phyloP scores from a whole-genome alignment of 2,113 vertebrate species.

The Cichladusa arquata region DNA sequence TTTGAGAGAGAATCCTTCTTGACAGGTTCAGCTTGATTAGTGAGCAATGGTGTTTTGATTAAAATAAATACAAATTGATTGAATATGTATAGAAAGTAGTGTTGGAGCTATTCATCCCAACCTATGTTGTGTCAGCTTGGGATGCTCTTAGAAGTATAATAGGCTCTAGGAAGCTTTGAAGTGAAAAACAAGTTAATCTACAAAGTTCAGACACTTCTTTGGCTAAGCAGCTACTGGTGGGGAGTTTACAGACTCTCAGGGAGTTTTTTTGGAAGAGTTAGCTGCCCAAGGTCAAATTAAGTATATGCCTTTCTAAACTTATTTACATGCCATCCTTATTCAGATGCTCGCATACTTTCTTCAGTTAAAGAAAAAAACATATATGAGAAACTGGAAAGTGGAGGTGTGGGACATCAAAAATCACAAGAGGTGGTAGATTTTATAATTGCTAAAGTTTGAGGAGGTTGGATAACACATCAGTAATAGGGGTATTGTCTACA shows the following conservation, averaged over 20 bases:
- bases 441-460: background rate
- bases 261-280: fast-evolving
- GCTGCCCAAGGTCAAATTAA: background rate
- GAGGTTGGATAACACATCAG: background rate
- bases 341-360: background rate
- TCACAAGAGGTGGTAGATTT: background rate
- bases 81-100: background rate
- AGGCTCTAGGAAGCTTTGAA: background rate
- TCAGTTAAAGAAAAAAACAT: background rate
- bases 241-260: background rate
- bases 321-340: background rate
- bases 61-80: background rate
- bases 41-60: background rate
- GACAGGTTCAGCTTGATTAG: background rate
- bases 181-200: background rate
- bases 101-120: background rate
- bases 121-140: background rate
- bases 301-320: background rate
- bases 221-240: background rate
- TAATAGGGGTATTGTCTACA: background rate
- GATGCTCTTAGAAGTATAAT: background rate
- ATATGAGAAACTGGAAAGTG: background rate
- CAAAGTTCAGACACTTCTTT: background rate
- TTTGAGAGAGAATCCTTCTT: background rate
- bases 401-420: background rate